Conservation (phyloP, 2,113 vertebrate species). For the Daphoenositta chrysoptera region DNA sequence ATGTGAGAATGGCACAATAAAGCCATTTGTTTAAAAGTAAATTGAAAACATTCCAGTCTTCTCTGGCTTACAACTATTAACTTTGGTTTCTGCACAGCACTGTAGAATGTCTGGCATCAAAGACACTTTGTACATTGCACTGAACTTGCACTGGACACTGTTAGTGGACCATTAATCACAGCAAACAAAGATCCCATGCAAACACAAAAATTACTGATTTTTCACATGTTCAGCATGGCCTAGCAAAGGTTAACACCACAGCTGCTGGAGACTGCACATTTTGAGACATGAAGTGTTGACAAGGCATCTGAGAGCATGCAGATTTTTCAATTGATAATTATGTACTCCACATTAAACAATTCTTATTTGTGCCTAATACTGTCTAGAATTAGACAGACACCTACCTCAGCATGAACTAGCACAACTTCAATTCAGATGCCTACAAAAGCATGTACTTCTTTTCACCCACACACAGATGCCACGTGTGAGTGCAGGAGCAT, state of each 20-base stretch:
- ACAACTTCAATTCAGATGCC: not conserved
- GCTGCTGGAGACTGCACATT: not conserved
- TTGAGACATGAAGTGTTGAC: not conserved
- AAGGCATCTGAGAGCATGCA: not conserved
- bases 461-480: not conserved
- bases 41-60: slow-evolving; percentile 66
- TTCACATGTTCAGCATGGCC: not conserved
- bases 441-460: not conserved
- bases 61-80: slow-evolving; percentile 35
- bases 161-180: slow-evolving; percentile 54
- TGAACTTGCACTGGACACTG: slow-evolving; percentile 34
- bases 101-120: slow-evolving; percentile 64
- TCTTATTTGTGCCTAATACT: not conserved
- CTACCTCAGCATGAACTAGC: not conserved
- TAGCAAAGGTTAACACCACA: slow-evolving; percentile 35
- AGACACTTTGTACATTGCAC: slow-evolving; percentile 53
- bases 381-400: not conserved
- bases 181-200: slow-evolving; percentile 56
- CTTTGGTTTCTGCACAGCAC: slow-evolving; percentile 51
- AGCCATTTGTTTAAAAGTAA: slow-evolving; percentile 60
- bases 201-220: not conserved
- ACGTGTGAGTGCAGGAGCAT: not conserved
- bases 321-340: slow-evolving; percentile 27
- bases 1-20: slow-evolving; percentile 59
- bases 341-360: not conserved